Percentiles rank a stretch among this genome's conserved stretches.
These are phyloP conservation scores for Synergus umbraculus DNA, from an alignment of 2,888 invertebrate genomes.

Conservation along the genomic window DNA sequence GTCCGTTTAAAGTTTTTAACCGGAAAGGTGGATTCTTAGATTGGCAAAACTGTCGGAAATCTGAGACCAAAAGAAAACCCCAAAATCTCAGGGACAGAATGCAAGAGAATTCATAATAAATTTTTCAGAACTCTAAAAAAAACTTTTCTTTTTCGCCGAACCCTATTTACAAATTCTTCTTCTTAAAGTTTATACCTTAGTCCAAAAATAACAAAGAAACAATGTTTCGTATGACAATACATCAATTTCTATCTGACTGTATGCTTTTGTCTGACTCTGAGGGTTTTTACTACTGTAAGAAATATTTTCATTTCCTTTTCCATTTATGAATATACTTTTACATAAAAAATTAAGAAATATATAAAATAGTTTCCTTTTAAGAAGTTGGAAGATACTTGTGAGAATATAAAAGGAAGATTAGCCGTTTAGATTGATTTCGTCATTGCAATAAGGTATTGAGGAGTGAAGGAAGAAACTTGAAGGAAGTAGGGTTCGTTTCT, in stretches of 20 bases:
- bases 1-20: conserved; percentile 62
- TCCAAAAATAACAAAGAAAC: too few relatives aligned
- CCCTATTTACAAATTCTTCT: not conserved
- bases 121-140: not conserved
- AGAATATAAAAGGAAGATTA: conserved; percentile 41
- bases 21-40: conserved; percentile 56
- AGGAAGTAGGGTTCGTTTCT: conserved; percentile 55
- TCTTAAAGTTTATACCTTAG: too few relatives aligned
- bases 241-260: too few relatives aligned
- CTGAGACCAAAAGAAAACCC: not conserved
- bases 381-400: too few relatives aligned
- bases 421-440: conserved; percentile 51
- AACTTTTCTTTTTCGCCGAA: not conserved
- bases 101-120: not conserved
- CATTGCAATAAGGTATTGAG: conserved; percentile 49
- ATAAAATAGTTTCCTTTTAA: not conserved
- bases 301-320: too few relatives aligned
- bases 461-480: conserved; percentile 47
- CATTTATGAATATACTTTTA: too few relatives aligned
- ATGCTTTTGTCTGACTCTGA: too few relatives aligned
- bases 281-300: too few relatives aligned
- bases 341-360: too few relatives aligned
- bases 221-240: too few relatives aligned
- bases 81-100: too few relatives aligned
- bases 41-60: conserved; percentile 8